Conservation (phyloP, 2,113 vertebrate genomes). For the Apteryx mantelli region DNA sequence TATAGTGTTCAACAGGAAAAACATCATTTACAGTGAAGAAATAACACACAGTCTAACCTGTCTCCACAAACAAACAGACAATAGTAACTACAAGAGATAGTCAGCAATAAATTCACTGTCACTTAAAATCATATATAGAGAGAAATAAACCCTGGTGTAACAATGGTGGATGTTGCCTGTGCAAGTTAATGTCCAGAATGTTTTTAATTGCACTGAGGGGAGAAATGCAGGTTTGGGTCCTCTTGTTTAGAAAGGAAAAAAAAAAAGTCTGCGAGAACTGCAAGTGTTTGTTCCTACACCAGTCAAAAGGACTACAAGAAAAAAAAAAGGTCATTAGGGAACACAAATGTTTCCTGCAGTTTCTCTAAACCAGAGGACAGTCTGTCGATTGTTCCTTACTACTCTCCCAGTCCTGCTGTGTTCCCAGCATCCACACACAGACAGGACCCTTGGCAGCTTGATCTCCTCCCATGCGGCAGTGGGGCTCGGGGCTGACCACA, state of each 20-base stretch:
- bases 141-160: background rate
- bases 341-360: background rate
- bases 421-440: background rate
- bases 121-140: background rate
- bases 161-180: background rate
- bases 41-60: background rate
- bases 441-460: background rate
- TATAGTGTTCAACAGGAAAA: background rate
- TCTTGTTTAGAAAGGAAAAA: background rate
- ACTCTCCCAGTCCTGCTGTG: background rate
- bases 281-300: background rate
- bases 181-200: background rate
- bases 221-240: background rate
- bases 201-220: background rate
- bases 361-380: background rate
- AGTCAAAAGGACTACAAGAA: background rate
- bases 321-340: background rate
- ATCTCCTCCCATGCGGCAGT: accelerated
- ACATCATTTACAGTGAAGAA: background rate
- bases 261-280: background rate
- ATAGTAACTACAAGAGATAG: background rate
- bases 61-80: background rate
- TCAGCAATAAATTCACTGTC: background rate
- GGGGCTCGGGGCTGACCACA: background rate
- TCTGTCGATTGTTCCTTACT: background rate